Base-by-base conservation (phyloP, 2,888 invertebrate species). In the Lycaena phlaeas region DNA sequence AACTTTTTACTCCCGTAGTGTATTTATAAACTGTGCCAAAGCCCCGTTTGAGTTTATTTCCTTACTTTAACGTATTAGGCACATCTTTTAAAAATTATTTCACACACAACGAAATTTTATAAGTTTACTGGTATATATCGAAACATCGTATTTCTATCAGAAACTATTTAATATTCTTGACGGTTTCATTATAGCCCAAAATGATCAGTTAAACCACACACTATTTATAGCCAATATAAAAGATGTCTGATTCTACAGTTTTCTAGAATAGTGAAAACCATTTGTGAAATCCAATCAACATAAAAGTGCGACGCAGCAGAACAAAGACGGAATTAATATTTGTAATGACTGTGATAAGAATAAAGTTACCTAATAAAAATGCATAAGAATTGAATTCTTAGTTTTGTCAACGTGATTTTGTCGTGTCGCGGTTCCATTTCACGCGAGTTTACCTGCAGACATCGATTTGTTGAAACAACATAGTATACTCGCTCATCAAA, bases 121-220 rank as follows among this genome's bases (percentile, higher is more conserved):
- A 39, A 36, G 40, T 25, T 39, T 27, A 34, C 42, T 41, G 36
- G 38, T 40, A 39, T 41, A 6, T 46, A 49, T 41, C 42, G 43
- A 48, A 47, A 42, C 40, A 22, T 40, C 14, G 34, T 40, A 41
- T 48, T 46, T 45, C 38, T 41, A 38, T 42, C 45, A 41, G 28
- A 45, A 61, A 64, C 61, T 67, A 64, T 61, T 62, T 67, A 70
- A 70, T 71, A 69, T 70, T 69, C 63, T 61, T 69, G 71, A 68
- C 68, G 70, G 71, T 53, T 54, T 10, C 14, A 30, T n/a, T n/a
- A n/a, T n/a, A n/a, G n/a, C n/a, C n/a, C n/a, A n/a, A n/a, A n/a
- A n/a, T n/a, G n/a, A n/a, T n/a, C n/a, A n/a, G n/a, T n/a, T n/a
- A n/a, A n/a, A n/a, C n/a, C n/a, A n/a, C n/a, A n/a, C n/a, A n/a